Evolutionary conservation across 2,797 vertebrate genomes (phyloP), one percentile per base, ranked within the genome.

Genomic region (Pseudopleuronectes americanus): DNA sequence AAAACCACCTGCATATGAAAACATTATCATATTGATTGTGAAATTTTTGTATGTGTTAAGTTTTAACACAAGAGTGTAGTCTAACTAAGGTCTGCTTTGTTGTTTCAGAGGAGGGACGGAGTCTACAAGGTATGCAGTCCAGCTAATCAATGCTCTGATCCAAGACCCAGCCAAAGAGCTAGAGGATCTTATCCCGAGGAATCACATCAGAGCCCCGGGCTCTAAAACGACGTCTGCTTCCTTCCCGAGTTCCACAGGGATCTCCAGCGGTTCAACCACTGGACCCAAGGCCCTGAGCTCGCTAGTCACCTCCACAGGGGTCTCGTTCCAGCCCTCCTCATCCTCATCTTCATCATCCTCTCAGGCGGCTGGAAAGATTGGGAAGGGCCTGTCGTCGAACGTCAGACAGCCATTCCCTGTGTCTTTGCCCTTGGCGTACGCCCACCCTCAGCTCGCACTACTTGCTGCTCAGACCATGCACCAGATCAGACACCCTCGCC

Each of bases 151-250:
- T 77, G 97, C 98, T 77, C 96, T 99, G 77, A 99, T 99, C 92
- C 97, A 99, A 92, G 98, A 99, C 93, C 98, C 98, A 65, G 97
- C 97, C 92, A 99, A 99, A 93, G 98, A 99, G 95, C 94, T 99
- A 59, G 98, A 99, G 92, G 98, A 99, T 84, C 94, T 99, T 86
- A 99, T 99, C 91, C 98, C 98, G 71, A 95, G 97, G 88, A 99
- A 97, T 90, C 98, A 99, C 69, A 99, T 99, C 90, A 94, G 97
- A 92, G 95, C 95, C 63, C 97, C 97, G 28, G 94, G 96, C 76
- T 95, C 96, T 0, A 98, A 95, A 92, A 93, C 91, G 38, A 94
- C 96, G 66, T 89, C 87, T 0, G 78, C 90, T 3, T 83, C 97
- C 68, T 97, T 97, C 80, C 72, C 96, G 79, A 96, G 94, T 84